These are phyloP conservation scores for Paraescarpia echinospica DNA, from an alignment of 1,140 invertebrate genomes.

Conservation along the genomic window DNA sequence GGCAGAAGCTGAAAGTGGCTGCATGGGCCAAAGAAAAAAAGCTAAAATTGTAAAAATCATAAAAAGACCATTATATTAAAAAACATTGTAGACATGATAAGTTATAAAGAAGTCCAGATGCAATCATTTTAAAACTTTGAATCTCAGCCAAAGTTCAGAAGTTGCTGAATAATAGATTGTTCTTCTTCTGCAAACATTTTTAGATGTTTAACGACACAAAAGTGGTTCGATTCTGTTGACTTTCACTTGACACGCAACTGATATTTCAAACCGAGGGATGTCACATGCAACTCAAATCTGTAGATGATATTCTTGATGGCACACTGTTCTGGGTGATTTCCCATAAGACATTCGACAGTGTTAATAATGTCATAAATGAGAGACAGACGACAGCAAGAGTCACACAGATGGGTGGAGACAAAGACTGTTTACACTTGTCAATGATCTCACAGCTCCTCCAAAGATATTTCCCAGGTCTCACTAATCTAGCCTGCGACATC, in stretches of 20 bases:
- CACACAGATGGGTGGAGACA: neutral
- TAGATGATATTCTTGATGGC: neutral
- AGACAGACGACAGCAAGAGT: neutral
- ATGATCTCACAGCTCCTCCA: neutral
- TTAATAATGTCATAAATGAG: neutral
- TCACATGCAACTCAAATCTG: neutral
- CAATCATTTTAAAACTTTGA: neutral
- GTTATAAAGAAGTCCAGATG: neutral
- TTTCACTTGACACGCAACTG: neutral
- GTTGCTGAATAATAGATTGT: neutral
- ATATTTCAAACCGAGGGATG: neutral
- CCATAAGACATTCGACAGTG: neutral
- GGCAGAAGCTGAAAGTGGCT: too few species aligned
- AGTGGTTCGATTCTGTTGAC: neutral
- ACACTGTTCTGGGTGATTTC: neutral
- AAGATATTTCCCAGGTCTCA: neutral
- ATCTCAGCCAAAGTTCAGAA: neutral
- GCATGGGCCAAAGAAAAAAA: too few species aligned
- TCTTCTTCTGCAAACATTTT: neutral
- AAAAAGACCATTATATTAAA: too few species aligned
- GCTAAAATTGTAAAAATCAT: too few species aligned
- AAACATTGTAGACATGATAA: neutral
- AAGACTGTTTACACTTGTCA: neutral
- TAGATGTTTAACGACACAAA: neutral
- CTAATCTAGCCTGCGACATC: neutral